Base-by-base conservation (phyloP, 2,113 vertebrate species). In the Nothobranchius furzeri region DNA sequence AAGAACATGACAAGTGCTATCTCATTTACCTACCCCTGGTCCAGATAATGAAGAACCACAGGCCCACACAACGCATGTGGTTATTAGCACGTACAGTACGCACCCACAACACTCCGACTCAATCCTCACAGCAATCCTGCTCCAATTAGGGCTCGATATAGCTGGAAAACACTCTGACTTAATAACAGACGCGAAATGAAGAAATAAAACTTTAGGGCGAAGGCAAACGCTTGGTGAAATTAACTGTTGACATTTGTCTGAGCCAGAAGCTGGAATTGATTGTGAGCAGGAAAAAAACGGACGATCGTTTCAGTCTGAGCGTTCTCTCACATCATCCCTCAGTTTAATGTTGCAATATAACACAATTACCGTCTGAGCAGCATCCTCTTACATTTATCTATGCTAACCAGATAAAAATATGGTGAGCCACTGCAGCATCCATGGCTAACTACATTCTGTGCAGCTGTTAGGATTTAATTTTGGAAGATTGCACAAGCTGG, bases 21-120 rank as follows among this genome's bases (percentile, higher is more conserved):
- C 62, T 81, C 68, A 89, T 89, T 88, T 84, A 88, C 85, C 88
- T 76, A 82, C 85, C 79, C 68, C 67, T 76, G 75, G 62, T 88
- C 67, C 48, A 48, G 25, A 84, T 86, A 85, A 90, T 85, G 81
- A 91, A 77, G 63, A 84, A 71, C 75, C 79, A 70, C 68, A 69
- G 68, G 76, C 68, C 63, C 49, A 70, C 61, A 67, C 37, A 62
- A 47, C 40, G 51, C 46, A 17, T 36, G 50, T 57, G 60, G 3
- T 40, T 43, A 69, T 60, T 63, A 72, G 66, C 43, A 68, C 15
- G 15, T 20, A 48, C 40, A 55, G 11, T 24, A 0, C 14, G 0
- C 37, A 15, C 25, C 15, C 45, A n/a, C 17, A 6, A 36, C 53
- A 61, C 46, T 68, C 14, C 35, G 35, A 60, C 42, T 56, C 10